Conservation (phyloP, 2,888 invertebrate species). For the Erebia ligea region DNA sequence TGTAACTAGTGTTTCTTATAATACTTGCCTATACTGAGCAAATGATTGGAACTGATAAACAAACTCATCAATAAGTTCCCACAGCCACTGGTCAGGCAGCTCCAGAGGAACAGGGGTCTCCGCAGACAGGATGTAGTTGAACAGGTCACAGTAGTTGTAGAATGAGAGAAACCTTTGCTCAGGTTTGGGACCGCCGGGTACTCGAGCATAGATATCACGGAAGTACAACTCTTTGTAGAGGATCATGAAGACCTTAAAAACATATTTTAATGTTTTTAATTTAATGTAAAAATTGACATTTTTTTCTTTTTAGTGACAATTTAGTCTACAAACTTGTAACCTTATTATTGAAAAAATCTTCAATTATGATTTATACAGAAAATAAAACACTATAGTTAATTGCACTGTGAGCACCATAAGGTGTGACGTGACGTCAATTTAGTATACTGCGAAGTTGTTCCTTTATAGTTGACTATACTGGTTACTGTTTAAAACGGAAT, state of each 20-base stretch:
- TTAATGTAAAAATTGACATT: no score
- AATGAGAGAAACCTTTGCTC: constrained; percentile 98
- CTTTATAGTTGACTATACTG: no score
- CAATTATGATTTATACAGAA: no score
- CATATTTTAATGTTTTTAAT: not conserved
- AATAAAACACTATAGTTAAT: no score
- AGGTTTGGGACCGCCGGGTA: constrained; percentile 94
- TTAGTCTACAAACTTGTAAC: not conserved
- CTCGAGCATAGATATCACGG: constrained; percentile 97
- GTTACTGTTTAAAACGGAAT: no score
- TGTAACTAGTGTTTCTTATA: not conserved
- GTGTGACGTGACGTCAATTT: no score
- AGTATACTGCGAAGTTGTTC: no score
- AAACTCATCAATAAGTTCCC: constrained; percentile 99
- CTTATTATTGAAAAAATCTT: no score
- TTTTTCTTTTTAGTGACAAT: no score
- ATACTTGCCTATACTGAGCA: constrained; percentile 88
- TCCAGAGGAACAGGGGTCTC: constrained; percentile 94
- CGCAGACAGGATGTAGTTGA: constrained; percentile 97
- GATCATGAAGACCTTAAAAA: constrained; percentile 92
- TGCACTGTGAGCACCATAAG: no score
- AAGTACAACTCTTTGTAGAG: constrained; percentile 99
- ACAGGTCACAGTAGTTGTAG: constrained; percentile 98
- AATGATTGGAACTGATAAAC: constrained; percentile 98
- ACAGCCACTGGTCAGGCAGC: constrained; percentile 99